Evolutionary conservation across 2,888 invertebrate genomes (phyloP).

Genomic region (Hydraecia micacea): DNA sequence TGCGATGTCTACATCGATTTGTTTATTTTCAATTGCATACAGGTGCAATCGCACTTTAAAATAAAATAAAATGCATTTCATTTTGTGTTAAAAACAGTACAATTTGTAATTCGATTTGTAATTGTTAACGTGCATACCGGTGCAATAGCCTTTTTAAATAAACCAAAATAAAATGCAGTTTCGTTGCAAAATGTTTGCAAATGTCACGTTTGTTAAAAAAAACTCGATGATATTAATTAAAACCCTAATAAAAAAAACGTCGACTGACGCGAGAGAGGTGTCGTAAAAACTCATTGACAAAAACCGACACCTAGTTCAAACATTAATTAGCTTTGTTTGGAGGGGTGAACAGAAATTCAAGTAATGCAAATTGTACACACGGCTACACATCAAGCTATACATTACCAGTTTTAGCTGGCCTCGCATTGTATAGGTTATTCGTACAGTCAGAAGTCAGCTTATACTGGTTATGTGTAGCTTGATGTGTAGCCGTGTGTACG

Average conservation of each 20-base stretch:
- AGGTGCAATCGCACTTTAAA: background rate
- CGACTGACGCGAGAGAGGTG: background rate
- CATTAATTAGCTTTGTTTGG: slow-evolving; percentile 8
- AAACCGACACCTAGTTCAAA: background rate
- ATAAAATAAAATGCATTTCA: background rate
- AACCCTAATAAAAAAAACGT: background rate
- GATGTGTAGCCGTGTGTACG: too few relatives aligned
- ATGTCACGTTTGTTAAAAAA: background rate
- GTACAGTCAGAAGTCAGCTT: too few relatives aligned
- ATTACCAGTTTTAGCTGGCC: too few relatives aligned
- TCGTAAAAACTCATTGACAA: background rate
- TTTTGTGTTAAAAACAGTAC: slow-evolving; percentile 16
- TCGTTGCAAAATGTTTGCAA: background rate
- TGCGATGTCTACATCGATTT: background rate
- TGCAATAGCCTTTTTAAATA: background rate
- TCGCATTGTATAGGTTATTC: too few relatives aligned
- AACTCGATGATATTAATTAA: background rate
- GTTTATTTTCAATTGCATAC: slow-evolving; percentile 1
- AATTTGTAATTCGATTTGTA: slow-evolving; percentile 37
- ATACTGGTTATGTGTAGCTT: too few relatives aligned
- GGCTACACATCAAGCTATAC: too few relatives aligned
- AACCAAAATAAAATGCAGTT: background rate
- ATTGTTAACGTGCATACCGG: slow-evolving; percentile 12
- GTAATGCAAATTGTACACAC: background rate
- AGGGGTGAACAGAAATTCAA: too few relatives aligned